A percentile compares a stretch with the other conserved stretches of the same genome.
These are phyloP conservation scores for Epizoanthus illoricatus DNA, from an alignment of 92 coral and sea anemone genomes.

Conservation along the genomic window DNA sequence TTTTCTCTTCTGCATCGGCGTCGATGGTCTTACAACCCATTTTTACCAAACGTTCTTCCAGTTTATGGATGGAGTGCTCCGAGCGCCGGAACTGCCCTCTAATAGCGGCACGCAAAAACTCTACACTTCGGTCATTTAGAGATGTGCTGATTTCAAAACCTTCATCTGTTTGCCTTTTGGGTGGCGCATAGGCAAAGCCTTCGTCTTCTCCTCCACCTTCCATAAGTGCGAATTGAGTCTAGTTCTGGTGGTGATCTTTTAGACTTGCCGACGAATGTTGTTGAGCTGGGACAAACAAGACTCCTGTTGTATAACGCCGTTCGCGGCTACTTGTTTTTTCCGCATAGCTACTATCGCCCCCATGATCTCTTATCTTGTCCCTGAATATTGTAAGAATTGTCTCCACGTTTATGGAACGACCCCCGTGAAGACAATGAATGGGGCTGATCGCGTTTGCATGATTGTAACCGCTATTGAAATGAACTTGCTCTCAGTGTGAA, in stretches of 20 bases:
- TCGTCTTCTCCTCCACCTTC: background rate
- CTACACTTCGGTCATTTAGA: slow-evolving; percentile 6
- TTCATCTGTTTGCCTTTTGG: slow-evolving; percentile 14
- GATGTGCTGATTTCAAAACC: background rate
- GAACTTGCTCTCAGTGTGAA: background rate
- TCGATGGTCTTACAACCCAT: slow-evolving; percentile 1
- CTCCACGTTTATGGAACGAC: background rate
- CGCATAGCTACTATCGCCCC: background rate
- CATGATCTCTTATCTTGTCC: slow-evolving; percentile 3
- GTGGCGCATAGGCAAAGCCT: background rate
- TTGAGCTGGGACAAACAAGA: no score
- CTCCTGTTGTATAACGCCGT: no score
- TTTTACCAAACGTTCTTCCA: slow-evolving; percentile 17
- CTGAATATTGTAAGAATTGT: background rate
- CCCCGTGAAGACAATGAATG: background rate
- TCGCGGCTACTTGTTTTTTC: background rate
- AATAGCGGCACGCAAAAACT: background rate
- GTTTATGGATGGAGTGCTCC: slow-evolving; percentile 7
- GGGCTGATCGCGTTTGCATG: background rate
- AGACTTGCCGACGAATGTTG: background rate
- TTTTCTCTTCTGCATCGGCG: slow-evolving; percentile 6
- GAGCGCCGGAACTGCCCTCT: slow-evolving; percentile 26
- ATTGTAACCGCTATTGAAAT: background rate
- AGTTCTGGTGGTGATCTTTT: background rate
- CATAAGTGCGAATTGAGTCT: background rate